These are phyloP conservation scores for Paracanthobrama guichenoti DNA, from an alignment of 2,113 vertebrate genomes.

Conservation along the genomic window DNA sequence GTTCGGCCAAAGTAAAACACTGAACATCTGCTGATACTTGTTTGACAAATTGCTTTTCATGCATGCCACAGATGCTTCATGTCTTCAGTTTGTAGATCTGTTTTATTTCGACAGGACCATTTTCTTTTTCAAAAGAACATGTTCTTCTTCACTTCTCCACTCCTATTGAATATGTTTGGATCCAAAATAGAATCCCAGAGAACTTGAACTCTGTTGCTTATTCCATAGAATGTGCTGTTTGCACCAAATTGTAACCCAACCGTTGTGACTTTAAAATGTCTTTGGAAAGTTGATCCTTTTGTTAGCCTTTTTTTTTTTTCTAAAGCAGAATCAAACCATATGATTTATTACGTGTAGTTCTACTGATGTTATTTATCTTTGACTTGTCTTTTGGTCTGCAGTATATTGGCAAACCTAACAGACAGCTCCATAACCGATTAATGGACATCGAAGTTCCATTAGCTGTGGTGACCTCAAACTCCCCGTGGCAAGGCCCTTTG, in stretches of 20 bases:
- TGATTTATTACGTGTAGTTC: conserved; percentile 5
- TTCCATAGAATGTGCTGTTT: too few species aligned
- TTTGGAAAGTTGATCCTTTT: not conserved
- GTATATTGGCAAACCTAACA: conserved; percentile 7
- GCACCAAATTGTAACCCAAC: not conserved
- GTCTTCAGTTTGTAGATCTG: not conserved
- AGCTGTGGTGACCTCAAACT: conserved; percentile 4
- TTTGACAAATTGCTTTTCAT: not conserved
- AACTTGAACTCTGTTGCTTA: too few species aligned
- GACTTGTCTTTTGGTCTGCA: not conserved
- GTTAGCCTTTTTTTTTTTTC: not conserved
- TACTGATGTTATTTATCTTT: not conserved
- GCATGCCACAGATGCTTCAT: not conserved
- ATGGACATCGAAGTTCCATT: conserved; percentile 19
- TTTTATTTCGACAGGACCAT: not conserved
- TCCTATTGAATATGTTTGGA: not conserved
- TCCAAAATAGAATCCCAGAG: not conserved
- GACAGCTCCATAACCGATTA: conserved; percentile 3
- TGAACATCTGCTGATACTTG: conserved; percentile 5
- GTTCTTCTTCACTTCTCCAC: not conserved
- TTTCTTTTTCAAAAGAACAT: not conserved
- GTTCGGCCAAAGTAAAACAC: not conserved
- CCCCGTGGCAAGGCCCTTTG: not conserved
- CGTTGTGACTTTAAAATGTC: not conserved
- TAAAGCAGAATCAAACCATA: not conserved